Conservation (phyloP, 2,113 vertebrate species). For the Eubucco bourcierii region DNA sequence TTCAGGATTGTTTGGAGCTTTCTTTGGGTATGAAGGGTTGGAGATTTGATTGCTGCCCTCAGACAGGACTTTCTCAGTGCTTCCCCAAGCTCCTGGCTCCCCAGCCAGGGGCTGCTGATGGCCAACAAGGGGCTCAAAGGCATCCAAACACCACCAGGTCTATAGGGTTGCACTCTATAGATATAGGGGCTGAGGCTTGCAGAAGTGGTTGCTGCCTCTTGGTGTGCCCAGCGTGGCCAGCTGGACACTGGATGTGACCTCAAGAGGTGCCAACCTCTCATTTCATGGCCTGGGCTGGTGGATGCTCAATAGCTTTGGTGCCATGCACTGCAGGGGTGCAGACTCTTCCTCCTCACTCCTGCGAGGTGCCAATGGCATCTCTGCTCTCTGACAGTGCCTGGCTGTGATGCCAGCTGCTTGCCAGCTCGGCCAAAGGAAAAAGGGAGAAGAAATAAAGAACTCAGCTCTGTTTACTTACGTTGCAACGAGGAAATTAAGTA, state of each 20-base stretch:
- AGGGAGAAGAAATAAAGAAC: not conserved
- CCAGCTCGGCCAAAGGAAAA: not conserved
- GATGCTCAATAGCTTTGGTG: not conserved
- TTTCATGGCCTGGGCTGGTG: rapidly evolving
- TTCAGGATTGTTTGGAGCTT: constrained; percentile 24
- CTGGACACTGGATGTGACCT: rapidly evolving
- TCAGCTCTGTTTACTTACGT: not conserved
- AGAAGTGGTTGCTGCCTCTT: rapidly evolving
- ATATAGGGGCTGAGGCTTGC: not conserved
- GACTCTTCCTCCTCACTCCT: rapidly evolving
- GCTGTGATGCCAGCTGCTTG: not conserved
- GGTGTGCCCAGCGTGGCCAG: not conserved
- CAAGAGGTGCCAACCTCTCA: rapidly evolving
- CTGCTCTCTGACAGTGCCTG: not conserved
- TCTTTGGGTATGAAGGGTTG: not conserved
- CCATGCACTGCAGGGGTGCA: not conserved
- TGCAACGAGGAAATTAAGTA: not conserved
- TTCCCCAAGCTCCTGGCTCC: not conserved
- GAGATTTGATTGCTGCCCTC: not conserved
- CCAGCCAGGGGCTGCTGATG: not conserved
- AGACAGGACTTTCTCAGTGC: rapidly evolving
- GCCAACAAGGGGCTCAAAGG: rapidly evolving
- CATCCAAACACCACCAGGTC: not conserved
- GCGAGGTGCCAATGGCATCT: rapidly evolving
- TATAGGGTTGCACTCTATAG: rapidly evolving